These are phyloP conservation scores for Odocoileus hemionus DNA, from an alignment of 2,113 vertebrate genomes.

Conservation along the genomic window DNA sequence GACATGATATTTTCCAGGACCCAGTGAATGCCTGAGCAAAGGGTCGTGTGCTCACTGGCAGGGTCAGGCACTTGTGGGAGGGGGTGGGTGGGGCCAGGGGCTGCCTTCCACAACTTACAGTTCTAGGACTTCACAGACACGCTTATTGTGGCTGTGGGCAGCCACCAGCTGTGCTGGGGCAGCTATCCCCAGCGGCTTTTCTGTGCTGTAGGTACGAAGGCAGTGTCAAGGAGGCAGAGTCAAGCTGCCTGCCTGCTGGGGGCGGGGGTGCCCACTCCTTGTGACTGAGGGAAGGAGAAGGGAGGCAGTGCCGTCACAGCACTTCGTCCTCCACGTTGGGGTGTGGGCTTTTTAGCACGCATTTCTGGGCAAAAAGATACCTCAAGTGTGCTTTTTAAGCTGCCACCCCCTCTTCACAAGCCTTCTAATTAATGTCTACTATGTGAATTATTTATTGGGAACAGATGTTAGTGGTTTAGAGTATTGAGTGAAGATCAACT, in stretches of 20 bases:
- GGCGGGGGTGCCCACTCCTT: fast-evolving
- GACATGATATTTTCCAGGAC: background rate
- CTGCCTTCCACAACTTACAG: background rate
- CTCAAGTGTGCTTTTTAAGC: background rate
- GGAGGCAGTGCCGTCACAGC: background rate
- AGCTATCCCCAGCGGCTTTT: background rate
- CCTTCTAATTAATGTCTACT: slow-evolving; percentile 68
- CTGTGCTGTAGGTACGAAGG: background rate
- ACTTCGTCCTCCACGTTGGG: background rate
- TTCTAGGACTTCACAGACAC: background rate
- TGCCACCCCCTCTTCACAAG: slow-evolving; percentile 10
- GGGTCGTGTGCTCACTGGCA: background rate
- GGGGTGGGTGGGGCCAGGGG: background rate
- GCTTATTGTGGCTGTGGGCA: background rate
- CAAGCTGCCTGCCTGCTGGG: background rate
- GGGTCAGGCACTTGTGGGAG: background rate
- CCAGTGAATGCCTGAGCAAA: background rate
- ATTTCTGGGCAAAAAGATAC: slow-evolving; percentile 14
- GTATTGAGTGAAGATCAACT: slow-evolving; percentile 63
- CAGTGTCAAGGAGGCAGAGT: background rate
- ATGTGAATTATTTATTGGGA: slow-evolving; percentile 75
- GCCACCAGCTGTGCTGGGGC: background rate
- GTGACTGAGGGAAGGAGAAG: background rate
- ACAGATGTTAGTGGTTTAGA: slow-evolving; percentile 76
- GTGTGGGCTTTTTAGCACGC: background rate